Percentiles rank a stretch among this genome's conserved stretches.
Conservation (phyloP, 2,888 invertebrate species). For the Nyleta sp. region DNA sequence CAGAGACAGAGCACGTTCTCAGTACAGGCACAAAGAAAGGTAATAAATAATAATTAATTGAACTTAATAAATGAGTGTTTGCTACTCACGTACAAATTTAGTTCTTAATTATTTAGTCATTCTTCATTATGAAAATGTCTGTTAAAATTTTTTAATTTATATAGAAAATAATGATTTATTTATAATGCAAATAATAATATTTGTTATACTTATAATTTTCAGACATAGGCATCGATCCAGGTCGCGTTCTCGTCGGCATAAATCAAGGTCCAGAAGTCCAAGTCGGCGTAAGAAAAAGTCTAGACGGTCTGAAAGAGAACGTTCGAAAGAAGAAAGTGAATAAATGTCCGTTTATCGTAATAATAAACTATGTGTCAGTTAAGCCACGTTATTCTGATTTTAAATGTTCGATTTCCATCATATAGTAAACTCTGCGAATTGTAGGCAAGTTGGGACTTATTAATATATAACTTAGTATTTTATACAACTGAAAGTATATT, state of each 20-base stretch:
- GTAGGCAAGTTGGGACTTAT: too few relatives aligned
- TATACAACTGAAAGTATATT: too few relatives aligned
- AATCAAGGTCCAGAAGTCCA: constrained; percentile 88
- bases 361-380: background rate
- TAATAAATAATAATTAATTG: constrained; percentile 69
- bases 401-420: background rate
- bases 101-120: too few relatives aligned
- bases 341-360: constrained; percentile 75
- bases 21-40: constrained; percentile 86
- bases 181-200: too few relatives aligned
- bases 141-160: too few relatives aligned
- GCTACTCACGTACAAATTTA: too few relatives aligned
- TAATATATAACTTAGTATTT: too few relatives aligned
- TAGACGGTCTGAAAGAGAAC: constrained; percentile 86
- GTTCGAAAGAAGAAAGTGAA: constrained; percentile 88
- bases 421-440: too few relatives aligned
- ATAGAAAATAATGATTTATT: too few relatives aligned
- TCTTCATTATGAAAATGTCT: too few relatives aligned
- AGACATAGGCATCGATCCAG: constrained; percentile 83
- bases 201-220: constrained; percentile 22
- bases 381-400: background rate
- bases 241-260: constrained; percentile 86
- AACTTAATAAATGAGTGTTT: too few relatives aligned
- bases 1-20: constrained; percentile 84
- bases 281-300: constrained; percentile 88